Evolutionary conservation across 2,113 vertebrate genomes (phyloP).

Genomic region (Pachyramphus minor): DNA sequence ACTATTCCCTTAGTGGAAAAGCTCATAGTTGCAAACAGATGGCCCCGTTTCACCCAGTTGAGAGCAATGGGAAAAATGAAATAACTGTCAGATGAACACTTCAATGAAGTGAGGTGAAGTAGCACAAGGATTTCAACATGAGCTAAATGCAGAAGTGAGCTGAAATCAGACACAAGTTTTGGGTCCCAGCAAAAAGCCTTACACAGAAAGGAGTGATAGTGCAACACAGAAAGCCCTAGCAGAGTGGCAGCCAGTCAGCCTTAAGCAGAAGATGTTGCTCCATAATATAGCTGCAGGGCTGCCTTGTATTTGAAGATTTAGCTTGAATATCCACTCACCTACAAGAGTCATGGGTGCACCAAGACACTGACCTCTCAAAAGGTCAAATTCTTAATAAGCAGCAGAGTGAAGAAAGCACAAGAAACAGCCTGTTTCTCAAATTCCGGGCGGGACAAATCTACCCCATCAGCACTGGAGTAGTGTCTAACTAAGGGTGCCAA

Average conservation of each 20-base stretch:
- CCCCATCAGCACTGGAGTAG: not conserved
- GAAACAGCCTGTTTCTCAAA: constrained; percentile 19
- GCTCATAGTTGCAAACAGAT: not conserved
- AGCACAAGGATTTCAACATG: not conserved
- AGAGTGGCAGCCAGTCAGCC: not conserved
- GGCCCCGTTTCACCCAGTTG: not conserved
- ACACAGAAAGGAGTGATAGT: not conserved
- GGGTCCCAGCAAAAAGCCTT: not conserved
- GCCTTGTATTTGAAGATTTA: not conserved
- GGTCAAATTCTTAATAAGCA: constrained; percentile 62
- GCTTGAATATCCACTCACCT: not conserved
- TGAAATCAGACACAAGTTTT: not conserved
- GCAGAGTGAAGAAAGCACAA: constrained; percentile 34
- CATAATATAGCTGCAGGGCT: not conserved
- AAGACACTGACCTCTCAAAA: constrained; percentile 18
- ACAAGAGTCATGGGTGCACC: not conserved
- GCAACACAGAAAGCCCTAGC: not conserved
- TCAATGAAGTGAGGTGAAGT: not conserved
- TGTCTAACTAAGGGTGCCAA: not conserved
- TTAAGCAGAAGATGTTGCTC: not conserved
- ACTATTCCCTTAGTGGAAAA: not conserved
- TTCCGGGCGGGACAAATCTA: not conserved
- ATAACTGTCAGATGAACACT: not conserved
- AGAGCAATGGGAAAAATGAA: not conserved
- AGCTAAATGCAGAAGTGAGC: not conserved